These are phyloP conservation scores for Indicator maculatus DNA, from an alignment of 2,113 vertebrate species.

Conservation along the genomic window DNA sequence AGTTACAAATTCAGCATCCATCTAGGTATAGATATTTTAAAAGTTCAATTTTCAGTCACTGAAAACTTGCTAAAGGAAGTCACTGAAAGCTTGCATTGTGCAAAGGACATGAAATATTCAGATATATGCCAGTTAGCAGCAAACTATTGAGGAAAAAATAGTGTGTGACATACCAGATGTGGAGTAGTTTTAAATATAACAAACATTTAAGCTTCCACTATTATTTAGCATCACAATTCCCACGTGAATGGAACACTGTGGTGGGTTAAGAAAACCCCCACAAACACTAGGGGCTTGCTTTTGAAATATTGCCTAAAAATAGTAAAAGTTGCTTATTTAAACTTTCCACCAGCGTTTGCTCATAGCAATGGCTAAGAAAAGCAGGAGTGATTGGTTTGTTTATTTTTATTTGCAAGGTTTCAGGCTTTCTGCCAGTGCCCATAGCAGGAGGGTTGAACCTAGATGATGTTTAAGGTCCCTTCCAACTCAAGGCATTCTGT, in stretches of 20 bases:
- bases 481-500: no score
- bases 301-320: neutral
- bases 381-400: neutral
- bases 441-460: no score
- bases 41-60: neutral
- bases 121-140: neutral
- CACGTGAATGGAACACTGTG: neutral
- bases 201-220: neutral
- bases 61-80: neutral
- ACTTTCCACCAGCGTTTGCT: neutral
- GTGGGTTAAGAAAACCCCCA: no score
- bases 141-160: neutral
- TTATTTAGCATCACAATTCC: neutral
- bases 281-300: neutral
- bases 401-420: neutral
- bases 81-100: neutral
- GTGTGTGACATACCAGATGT: neutral
- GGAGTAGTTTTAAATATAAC: neutral
- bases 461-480: no score
- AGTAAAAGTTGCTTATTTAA: neutral
- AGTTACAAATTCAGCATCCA: slow-evolving; percentile 9
- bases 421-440: neutral
- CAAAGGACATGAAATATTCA: neutral
- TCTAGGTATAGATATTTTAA: neutral
- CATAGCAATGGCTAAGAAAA: neutral